A percentile compares a stretch with the other conserved stretches of the same genome.
Evolutionary conservation across 2,113 vertebrate genomes (phyloP).

Genomic region (Gymnogyps californianus): DNA sequence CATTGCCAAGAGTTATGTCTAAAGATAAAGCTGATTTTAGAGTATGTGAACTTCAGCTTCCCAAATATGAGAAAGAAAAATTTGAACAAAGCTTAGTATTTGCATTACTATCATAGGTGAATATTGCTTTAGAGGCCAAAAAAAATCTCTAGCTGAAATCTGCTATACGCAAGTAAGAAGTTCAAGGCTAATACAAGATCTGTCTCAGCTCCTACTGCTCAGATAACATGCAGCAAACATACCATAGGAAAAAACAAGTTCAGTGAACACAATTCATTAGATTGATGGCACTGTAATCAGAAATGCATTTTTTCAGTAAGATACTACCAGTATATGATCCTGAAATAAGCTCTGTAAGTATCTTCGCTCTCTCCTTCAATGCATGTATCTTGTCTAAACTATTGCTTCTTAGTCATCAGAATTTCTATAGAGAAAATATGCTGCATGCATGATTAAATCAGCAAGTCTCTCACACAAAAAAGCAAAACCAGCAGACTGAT

Average conservation of each 20-base stretch:
- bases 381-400: background rate
- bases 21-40: background rate
- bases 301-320: background rate
- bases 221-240: background rate
- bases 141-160: background rate
- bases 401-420: background rate
- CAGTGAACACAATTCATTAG: background rate
- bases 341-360: background rate
- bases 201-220: background rate
- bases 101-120: background rate
- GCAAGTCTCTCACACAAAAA: background rate
- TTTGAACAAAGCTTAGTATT: background rate
- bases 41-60: background rate
- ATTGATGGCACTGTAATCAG: background rate
- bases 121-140: background rate
- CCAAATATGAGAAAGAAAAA: background rate
- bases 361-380: background rate
- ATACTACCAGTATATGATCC: background rate
- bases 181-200: background rate
- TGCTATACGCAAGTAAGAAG: background rate
- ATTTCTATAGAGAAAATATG: background rate
- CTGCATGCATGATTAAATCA: constrained; percentile 20
- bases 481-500: background rate
- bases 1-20: background rate
- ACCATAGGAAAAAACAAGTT: background rate